Evolutionary conservation across 2,113 vertebrate genomes (phyloP).

Genomic region (Nycticryphes semicollaris): DNA sequence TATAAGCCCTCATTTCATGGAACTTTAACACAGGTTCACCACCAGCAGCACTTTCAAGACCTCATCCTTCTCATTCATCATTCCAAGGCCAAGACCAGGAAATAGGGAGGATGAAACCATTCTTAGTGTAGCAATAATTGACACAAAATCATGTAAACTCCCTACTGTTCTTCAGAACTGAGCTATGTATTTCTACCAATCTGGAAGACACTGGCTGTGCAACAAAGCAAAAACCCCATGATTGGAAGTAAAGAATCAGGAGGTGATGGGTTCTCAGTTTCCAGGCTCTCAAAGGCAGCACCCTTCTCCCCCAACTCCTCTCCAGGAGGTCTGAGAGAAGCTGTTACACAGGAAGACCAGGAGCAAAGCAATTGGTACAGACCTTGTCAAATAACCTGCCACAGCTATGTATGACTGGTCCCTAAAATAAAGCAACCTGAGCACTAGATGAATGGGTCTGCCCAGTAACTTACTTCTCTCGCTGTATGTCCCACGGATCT

Average conservation of each 20-base stretch:
- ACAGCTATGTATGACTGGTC: neutral
- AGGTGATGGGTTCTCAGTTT: neutral
- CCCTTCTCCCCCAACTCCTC: neutral
- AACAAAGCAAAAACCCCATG: neutral
- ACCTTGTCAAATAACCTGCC: neutral
- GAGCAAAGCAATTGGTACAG: neutral
- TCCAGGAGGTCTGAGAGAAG: neutral
- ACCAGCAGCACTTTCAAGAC: neutral
- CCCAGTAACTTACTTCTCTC: conserved; percentile 82
- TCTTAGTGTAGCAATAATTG: neutral
- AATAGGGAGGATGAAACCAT: neutral
- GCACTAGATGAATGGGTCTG: neutral
- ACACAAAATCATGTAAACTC: neutral
- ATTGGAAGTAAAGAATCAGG: neutral
- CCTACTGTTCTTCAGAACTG: neutral
- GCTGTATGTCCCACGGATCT: conserved; percentile 94
- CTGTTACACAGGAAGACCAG: neutral
- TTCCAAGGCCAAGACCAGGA: neutral
- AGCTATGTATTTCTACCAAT: neutral
- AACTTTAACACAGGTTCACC: neutral
- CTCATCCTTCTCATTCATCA: neutral
- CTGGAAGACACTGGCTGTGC: neutral
- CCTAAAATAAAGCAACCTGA: neutral
- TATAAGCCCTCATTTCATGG: neutral
- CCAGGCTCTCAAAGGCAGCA: neutral